Conservation (phyloP, 1,140 invertebrate genomes). For the Pteromalus puparum region DNA sequence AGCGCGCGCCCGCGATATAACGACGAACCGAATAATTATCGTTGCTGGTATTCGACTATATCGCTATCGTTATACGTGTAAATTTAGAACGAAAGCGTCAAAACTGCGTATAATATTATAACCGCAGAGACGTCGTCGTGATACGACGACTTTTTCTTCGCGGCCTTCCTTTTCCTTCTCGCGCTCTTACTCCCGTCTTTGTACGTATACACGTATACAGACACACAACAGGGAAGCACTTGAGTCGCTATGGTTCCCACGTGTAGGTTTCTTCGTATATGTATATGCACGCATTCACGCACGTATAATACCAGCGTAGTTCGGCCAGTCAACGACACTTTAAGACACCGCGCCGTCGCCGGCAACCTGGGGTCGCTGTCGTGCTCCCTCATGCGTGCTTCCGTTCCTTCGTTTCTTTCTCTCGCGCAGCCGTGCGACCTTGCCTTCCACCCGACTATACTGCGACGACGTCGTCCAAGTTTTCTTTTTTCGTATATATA, state of each 20-base stretch:
- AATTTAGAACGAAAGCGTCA: too few species aligned
- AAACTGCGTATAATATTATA: neutral
- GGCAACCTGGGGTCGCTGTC: slow-evolving; percentile 59
- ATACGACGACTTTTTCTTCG: neutral
- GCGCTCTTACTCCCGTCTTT: neutral
- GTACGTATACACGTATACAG: neutral
- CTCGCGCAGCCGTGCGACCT: slow-evolving; percentile 25
- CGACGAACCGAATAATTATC: neutral
- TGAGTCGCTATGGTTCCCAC: slow-evolving; percentile 59
- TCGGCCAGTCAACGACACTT: slow-evolving; percentile 59
- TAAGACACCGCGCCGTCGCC: slow-evolving; percentile 42
- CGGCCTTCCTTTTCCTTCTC: neutral
- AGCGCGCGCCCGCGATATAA: neutral
- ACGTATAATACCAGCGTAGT: neutral
- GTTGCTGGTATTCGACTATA: too few species aligned
- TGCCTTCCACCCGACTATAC: slow-evolving; percentile 1
- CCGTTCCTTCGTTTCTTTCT: slow-evolving; percentile 51
- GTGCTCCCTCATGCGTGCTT: slow-evolving; percentile 67
- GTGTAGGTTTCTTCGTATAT: slow-evolving; percentile 56
- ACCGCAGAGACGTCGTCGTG: neutral
- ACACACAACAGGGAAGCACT: slow-evolving; percentile 36
- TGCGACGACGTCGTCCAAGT: neutral
- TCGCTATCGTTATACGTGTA: too few species aligned
- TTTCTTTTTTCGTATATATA: slow-evolving; percentile 16
- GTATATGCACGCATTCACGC: neutral